Conservation (phyloP, 2,888 invertebrate species). For the Hydriomena furcata region DNA sequence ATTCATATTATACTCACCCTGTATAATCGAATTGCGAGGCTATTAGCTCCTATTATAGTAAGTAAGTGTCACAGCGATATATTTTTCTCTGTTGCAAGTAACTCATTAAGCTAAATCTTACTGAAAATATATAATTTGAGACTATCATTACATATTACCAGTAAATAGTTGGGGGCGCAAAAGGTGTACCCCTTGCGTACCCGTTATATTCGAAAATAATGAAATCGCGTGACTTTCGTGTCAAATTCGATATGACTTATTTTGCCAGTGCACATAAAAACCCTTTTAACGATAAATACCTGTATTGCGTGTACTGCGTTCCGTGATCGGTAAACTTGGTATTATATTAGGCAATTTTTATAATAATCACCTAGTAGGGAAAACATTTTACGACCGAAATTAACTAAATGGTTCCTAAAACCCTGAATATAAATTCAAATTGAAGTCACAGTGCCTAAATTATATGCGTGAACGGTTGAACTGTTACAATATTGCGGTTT, state of each 20-base stretch:
- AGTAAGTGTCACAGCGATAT: too few relatives aligned
- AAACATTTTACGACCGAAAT: slow-evolving; percentile 19
- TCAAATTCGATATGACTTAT: slow-evolving; percentile 36
- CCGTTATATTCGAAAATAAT: slow-evolving; percentile 28
- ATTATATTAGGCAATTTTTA: slow-evolving; percentile 29
- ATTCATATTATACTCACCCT: too few relatives aligned
- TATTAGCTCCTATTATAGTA: too few relatives aligned
- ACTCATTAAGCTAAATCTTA: too few relatives aligned
- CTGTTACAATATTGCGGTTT: neutral
- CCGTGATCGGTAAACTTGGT: slow-evolving; percentile 35
- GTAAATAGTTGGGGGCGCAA: too few relatives aligned
- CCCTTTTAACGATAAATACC: slow-evolving; percentile 39
- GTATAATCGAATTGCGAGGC: too few relatives aligned
- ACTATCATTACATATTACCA: too few relatives aligned
- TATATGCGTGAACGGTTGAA: slow-evolving; percentile 2
- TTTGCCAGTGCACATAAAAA: slow-evolving; percentile 38
- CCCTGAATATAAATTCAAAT: slow-evolving; percentile 6
- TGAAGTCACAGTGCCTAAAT: slow-evolving; percentile 6
- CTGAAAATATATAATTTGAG: too few relatives aligned
- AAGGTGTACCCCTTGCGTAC: too few relatives aligned
- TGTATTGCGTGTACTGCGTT: slow-evolving; percentile 34
- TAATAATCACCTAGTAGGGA: slow-evolving; percentile 19
- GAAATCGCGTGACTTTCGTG: slow-evolving; percentile 37
- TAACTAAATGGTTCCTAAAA: slow-evolving; percentile 19
- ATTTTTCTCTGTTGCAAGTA: too few relatives aligned